Percentiles rank a stretch among this genome's conserved stretches.
phyloP scores from a whole-genome alignment of 2,888 invertebrate genomes.

The Drosophila rellima region DNA sequence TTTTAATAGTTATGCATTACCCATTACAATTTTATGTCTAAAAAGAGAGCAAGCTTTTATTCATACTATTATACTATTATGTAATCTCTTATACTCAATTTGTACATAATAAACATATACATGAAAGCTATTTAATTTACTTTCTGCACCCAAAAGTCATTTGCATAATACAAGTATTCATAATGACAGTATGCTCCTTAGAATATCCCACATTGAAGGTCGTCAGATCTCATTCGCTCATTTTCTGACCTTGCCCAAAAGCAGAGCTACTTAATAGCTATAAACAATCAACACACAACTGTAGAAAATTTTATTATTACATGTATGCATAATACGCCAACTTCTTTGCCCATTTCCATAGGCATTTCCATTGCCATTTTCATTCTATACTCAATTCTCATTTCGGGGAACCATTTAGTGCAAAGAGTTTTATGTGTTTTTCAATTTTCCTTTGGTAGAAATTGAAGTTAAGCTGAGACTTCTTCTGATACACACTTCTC shows the following conservation, averaged over 20 bases:
- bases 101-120: neutral
- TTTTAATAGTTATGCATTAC: too few species aligned
- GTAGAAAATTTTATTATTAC: slow-evolving; percentile 69
- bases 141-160: slow-evolving; percentile 20
- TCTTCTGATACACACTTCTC: slow-evolving; percentile 17
- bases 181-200: neutral
- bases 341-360: slow-evolving; percentile 34
- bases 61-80: too few species aligned
- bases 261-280: slow-evolving; percentile 52
- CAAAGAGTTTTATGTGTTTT: slow-evolving; percentile 73
- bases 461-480: slow-evolving; percentile 9
- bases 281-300: slow-evolving; percentile 66
- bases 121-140: slow-evolving; percentile 19
- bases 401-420: slow-evolving; percentile 50
- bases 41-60: too few species aligned
- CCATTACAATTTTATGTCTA: too few species aligned
- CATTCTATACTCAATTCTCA: slow-evolving; percentile 33
- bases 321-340: slow-evolving; percentile 57
- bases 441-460: slow-evolving; percentile 41
- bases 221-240: slow-evolving; percentile 28
- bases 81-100: neutral
- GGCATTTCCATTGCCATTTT: slow-evolving; percentile 30
- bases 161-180: slow-evolving; percentile 38
- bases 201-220: slow-evolving; percentile 16
- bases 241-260: slow-evolving; percentile 29